Conservation (phyloP, 2,113 vertebrate species). For the Coptodon rendalli region DNA sequence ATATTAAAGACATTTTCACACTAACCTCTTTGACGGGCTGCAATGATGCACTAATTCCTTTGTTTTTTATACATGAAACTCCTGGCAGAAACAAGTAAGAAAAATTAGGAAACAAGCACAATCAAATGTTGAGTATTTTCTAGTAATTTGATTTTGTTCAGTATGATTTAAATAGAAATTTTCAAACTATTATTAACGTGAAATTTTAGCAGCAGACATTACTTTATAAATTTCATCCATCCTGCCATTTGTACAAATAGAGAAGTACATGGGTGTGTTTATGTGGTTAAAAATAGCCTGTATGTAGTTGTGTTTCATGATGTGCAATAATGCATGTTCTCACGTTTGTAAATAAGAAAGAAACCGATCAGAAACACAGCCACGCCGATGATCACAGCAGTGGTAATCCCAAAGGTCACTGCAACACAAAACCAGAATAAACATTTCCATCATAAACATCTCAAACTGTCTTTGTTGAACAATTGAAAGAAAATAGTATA, state of each 20-base stretch:
- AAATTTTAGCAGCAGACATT: background rate
- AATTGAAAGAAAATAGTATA: background rate
- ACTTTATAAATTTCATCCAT: background rate
- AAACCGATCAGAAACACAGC: background rate
- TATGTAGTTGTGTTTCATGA: background rate
- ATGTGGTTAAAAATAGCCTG: background rate
- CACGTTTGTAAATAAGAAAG: background rate
- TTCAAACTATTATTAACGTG: background rate
- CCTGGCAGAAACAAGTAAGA: background rate
- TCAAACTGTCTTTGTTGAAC: background rate
- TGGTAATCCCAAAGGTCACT: background rate
- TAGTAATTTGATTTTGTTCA: background rate
- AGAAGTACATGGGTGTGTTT: background rate
- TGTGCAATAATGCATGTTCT: background rate
- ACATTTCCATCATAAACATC: background rate
- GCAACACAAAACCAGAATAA: background rate
- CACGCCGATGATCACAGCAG: background rate
- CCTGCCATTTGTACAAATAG: background rate
- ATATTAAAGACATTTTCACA: background rate
- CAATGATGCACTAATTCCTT: background rate
- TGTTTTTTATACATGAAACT: background rate
- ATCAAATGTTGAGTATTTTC: background rate
- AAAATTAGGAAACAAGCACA: fast-evolving
- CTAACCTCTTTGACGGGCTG: background rate
- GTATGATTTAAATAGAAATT: background rate